Conservation (phyloP, 2,888 invertebrate genomes). For the Anaspis maculata region DNA sequence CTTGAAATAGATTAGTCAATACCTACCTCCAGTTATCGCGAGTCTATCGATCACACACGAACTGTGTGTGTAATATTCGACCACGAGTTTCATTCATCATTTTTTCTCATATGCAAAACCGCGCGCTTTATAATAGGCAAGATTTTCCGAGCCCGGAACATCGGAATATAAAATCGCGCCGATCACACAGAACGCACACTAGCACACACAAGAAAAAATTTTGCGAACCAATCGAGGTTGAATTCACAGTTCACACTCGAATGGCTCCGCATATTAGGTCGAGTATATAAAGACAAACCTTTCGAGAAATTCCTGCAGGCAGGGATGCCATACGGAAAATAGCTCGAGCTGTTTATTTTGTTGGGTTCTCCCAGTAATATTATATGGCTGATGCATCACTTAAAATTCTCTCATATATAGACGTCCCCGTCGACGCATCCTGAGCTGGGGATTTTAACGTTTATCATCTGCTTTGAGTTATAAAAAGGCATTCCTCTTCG, state of each 20-base stretch:
- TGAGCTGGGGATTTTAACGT: conserved; percentile 1
- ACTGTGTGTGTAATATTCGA: conserved; percentile 13
- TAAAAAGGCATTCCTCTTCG: not conserved
- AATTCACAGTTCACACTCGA: not conserved
- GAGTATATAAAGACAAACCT: conserved; percentile 6
- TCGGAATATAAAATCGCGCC: conserved; percentile 7
- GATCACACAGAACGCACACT: conserved; percentile 6
- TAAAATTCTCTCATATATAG: too few relatives aligned
- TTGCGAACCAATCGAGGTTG: too few relatives aligned
- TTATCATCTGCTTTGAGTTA: not conserved
- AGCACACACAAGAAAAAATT: too few relatives aligned
- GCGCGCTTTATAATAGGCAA: too few relatives aligned
- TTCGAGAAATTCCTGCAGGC: conserved; percentile 2
- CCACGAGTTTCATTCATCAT: conserved; percentile 13
- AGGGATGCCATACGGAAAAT: conserved; percentile 5
- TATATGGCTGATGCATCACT: too few relatives aligned
- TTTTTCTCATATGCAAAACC: too few relatives aligned
- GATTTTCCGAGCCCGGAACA: not conserved
- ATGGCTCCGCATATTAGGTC: conserved; percentile 3
- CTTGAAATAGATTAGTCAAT: conserved; percentile 36
- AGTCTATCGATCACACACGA: conserved; percentile 15
- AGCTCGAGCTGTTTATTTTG: not conserved
- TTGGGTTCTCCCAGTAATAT: too few relatives aligned
- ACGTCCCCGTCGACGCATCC: too few relatives aligned
- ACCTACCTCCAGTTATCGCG: too few relatives aligned